Conservation (phyloP, 2,888 invertebrate genomes). For the Callinectes sapidus region DNA sequence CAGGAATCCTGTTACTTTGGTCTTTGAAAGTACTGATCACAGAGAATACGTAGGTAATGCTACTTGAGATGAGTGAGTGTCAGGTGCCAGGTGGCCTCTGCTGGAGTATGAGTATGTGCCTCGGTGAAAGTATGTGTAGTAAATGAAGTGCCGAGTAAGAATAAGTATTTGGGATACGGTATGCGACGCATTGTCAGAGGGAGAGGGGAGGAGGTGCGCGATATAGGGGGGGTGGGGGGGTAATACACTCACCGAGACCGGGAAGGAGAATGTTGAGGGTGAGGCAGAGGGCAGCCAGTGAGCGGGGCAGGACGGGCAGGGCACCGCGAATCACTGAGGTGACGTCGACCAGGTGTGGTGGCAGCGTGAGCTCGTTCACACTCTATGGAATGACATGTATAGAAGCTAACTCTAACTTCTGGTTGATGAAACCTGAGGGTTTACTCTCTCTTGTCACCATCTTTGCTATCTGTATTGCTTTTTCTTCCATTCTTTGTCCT, state of each 20-base stretch:
- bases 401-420: background rate
- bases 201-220: no score
- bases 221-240: background rate
- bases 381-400: constrained; percentile 48
- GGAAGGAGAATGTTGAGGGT: constrained; percentile 87
- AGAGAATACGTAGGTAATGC: background rate
- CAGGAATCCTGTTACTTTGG: background rate
- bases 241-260: constrained; percentile 79
- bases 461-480: background rate
- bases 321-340: constrained; percentile 91
- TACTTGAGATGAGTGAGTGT: background rate
- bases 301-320: constrained; percentile 91
- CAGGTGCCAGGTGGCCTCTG: background rate
- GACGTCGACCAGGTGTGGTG: constrained; percentile 70
- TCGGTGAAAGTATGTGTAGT: background rate
- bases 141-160: background rate
- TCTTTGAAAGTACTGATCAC: background rate
- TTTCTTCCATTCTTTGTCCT: background rate
- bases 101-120: background rate
- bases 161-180: background rate
- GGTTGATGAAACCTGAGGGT: background rate
- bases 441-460: background rate
- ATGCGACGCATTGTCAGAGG: background rate
- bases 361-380: constrained; percentile 65
- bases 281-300: constrained; percentile 91